Evolutionary conservation across 2,888 invertebrate genomes (phyloP), one percentile per base, ranked within the genome.

Genomic region (Drosophila robusta): DNA sequence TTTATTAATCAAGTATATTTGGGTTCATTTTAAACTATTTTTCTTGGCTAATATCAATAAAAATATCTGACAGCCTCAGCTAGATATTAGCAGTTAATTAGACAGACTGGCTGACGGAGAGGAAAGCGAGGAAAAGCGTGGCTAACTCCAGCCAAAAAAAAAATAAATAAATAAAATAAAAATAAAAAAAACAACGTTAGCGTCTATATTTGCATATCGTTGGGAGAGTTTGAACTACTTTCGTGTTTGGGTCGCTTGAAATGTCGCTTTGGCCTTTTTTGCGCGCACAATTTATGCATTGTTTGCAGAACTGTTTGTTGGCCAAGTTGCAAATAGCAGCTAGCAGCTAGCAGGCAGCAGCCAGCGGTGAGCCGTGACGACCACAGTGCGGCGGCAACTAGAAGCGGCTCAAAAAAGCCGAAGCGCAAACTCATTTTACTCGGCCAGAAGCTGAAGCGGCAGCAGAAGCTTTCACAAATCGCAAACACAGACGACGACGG

Each of bases 391-490:
- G 50, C 58, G 57, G 74, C 70, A 60, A 57, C 57, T 70, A 75
- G 76, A 80, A 80, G 57, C 68, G 36, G 45, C 56, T 41, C 62
- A 42, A 71, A 29, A 51, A 69, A 68, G 51, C 55, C 70, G 55
- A 39, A 75, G 62, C 72, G 61, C 70, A 80, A 78, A 77, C 78
- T 71, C 72, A 84, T 84, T 84, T 78, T 77, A 68, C 70, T 64
- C 61, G 65, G 44, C 62, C 62, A 66, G 52, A 52, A 52, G 51
- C 39, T 58, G 52, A 50, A 38, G 50, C 50, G 12, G 39, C 39
- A 41, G 78, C 78, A 80, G 82, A 85, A 89, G 89, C 85, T 85
- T 85, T 85, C 85, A 89, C 85, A 85, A 85, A 87, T 87, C 77
- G 82, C 87, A 84, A 80, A 71, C 34, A 52, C 64, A 80, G 66